Conservation (phyloP, 2,113 vertebrate genomes). For the Entelurus aequoreus region DNA sequence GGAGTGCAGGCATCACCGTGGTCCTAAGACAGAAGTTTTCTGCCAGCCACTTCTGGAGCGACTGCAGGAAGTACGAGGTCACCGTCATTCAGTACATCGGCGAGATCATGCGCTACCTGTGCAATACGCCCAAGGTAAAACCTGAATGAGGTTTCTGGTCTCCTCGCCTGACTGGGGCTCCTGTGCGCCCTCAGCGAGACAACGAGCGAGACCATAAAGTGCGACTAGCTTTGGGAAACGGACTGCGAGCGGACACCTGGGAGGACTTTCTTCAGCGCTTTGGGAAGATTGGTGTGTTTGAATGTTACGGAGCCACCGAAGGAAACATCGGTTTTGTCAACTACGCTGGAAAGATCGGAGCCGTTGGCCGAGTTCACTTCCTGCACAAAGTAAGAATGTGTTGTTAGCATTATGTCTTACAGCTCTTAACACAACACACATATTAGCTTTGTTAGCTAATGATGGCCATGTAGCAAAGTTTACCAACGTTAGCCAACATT, state of each 20-base stretch:
- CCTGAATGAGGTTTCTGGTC: too few species aligned
- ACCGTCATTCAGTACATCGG: slow-evolving; percentile 86
- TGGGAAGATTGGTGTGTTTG: slow-evolving; percentile 72
- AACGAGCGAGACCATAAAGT: slow-evolving; percentile 77
- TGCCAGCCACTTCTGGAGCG: slow-evolving; percentile 81
- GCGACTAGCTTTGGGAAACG: slow-evolving; percentile 77
- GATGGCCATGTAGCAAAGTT: too few species aligned
- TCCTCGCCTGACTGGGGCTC: too few species aligned
- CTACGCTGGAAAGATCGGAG: slow-evolving; percentile 77
- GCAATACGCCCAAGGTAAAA: slow-evolving; percentile 77
- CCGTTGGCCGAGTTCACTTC: slow-evolving; percentile 70
- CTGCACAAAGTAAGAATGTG: slow-evolving; percentile 66
- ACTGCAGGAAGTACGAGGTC: slow-evolving; percentile 81
- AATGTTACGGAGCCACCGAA: slow-evolving; percentile 84
- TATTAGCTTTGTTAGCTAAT: too few species aligned
- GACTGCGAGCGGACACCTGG: slow-evolving; percentile 78
- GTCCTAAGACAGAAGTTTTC: slow-evolving; percentile 83
- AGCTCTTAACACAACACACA: too few species aligned
- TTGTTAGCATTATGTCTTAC: too few species aligned
- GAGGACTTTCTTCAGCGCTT: slow-evolving; percentile 76
- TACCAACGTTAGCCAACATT: too few species aligned
- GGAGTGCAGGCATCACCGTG: slow-evolving; percentile 74
- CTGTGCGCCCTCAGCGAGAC: slow-evolving; percentile 55
- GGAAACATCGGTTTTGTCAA: slow-evolving; percentile 82
- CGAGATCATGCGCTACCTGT: slow-evolving; percentile 87